Evolutionary conservation across 2,113 vertebrate genomes (phyloP), one percentile per base, ranked within the genome.

Genomic region (Oxyruncus cristatus): DNA sequence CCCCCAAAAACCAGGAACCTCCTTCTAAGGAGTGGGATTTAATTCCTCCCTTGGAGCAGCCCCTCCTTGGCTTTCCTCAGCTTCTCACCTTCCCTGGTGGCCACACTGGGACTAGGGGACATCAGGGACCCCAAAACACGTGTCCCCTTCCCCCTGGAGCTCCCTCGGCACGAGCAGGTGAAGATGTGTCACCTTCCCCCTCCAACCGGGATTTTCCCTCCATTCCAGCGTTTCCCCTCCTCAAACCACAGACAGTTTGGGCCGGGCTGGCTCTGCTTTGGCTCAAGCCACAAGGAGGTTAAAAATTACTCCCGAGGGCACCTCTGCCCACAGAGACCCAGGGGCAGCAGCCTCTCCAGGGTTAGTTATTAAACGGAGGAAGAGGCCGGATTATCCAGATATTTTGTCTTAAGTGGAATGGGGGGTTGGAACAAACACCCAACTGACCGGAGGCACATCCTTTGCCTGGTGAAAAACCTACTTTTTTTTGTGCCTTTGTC

Each of bases 151-250:
- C 35, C 19, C 70, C 33, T 9, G 2, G 0, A 14, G 47, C 49
- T 27, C 49, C 49, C 49, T 14, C 14, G 13, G 13, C 49, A 49
- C 49, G 4, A 49, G 24, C 49, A 50, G 49, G 49, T 50, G 49
- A 50, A 50, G 49, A 50, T 50, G 26, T 27, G 24, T 15, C 49
- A 50, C 49, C 26, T 27, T 13, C 47, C 23, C 47, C 14, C 39
- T 41, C 6, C 35, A 16, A 4, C 5, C 0, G 4, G 0, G 22
- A 44, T 56, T 82, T 24, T 50, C 15, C 39, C 17, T 39, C 59
- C 8, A 27, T n/a, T 53, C 49, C 86, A 61, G 23, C 50, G 5
- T 33, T 89, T 87, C 68, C 39, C 30, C 66, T 46, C 22, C 1
- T 0, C 18, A 32, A 49, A 28, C 47, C 42, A 5, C 41, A 8